Base-by-base conservation (phyloP, 2,797 vertebrate species). In the Phoxinus dragarum region DNA sequence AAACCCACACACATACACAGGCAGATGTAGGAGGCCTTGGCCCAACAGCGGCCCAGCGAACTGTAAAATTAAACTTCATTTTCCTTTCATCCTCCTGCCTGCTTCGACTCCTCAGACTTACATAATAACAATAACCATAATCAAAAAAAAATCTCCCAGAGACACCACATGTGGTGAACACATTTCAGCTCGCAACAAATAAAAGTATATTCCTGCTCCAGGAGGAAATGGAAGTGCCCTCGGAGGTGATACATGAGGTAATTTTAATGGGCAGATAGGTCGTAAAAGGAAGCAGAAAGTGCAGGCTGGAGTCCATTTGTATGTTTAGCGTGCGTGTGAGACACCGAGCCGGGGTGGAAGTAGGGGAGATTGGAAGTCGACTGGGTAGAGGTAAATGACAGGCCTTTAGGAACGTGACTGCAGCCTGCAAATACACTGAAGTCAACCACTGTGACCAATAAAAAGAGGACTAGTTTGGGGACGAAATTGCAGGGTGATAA, bases 51-150 rank as follows among this genome's bases (percentile, higher is more conserved):
- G 93, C 90, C 88, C 94, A 95, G 89, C 94, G 93, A 93, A 88
- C 93, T 96, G 95, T 94, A 94, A 96, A 96, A 96, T 96, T 95
- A 94, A 95, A 95, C 83, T 91, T 92, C 88, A 71, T 88, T 93
- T 88, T 90, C 91, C 90, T 89, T 91, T 90, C 89, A 93, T 92
- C 91, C 91, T 54, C 90, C 91, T 91, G 93, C 92, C 93, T 91
- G 92, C 91, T 93, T 91, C 91, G 89, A 90, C 40, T 75, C 89
- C 88, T 90, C 87, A 91, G 77, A 90, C 89, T 93, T 93, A 91
- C 90, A 91, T 91, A 92, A 94, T 89, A 78, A 92, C 90, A 90
- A 93, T 92, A 84, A 90, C 88, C 81, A 86, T 90, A 92, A 93
- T 93, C 92, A 93, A 88, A 75, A 76, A 76, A 72, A 71, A 54